Evolutionary conservation across 2,797 vertebrate species (phyloP).

Genomic region (Hydrolagus colliei): DNA sequence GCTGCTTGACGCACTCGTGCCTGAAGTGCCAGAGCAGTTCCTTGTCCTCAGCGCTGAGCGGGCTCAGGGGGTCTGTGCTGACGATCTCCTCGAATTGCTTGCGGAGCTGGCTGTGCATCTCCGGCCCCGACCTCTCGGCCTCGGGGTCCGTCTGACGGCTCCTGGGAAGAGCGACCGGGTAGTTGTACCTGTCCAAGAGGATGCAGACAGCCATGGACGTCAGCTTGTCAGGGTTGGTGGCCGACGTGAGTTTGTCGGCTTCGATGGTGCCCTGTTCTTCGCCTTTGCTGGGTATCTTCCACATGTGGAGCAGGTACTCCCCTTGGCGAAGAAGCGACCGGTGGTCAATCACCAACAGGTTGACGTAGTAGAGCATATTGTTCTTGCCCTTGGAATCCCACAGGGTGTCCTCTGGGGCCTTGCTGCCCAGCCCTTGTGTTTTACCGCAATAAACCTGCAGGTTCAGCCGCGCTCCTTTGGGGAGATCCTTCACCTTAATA

Average conservation of each 20-base stretch:
- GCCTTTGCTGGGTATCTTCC: slow-evolving; percentile 88
- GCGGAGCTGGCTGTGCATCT: slow-evolving; percentile 94
- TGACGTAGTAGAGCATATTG: slow-evolving; percentile 91
- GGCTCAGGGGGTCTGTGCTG: slow-evolving; percentile 83
- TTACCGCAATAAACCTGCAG: slow-evolving; percentile 89
- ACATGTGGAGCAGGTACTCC: slow-evolving; percentile 95
- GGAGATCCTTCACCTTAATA: slow-evolving; percentile 89
- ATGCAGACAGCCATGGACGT: slow-evolving; percentile 88
- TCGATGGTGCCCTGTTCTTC: slow-evolving; percentile 92
- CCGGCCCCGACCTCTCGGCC: slow-evolving; percentile 70
- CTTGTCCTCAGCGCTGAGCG: slow-evolving; percentile 89
- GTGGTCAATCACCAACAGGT: slow-evolving; percentile 88
- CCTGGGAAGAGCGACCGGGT: slow-evolving; percentile 89
- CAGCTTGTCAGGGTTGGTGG: slow-evolving; percentile 91
- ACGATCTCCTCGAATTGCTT: slow-evolving; percentile 90
- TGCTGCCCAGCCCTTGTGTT: slow-evolving; percentile 59
- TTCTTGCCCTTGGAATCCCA: slow-evolving; percentile 73
- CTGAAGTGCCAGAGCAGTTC: slow-evolving; percentile 95
- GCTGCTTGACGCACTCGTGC: slow-evolving; percentile 83
- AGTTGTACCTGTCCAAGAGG: slow-evolving; percentile 86
- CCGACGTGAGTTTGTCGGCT: slow-evolving; percentile 93
- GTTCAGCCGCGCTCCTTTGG: slow-evolving; percentile 86
- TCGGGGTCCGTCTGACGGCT: slow-evolving; percentile 62
- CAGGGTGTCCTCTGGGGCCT: slow-evolving; percentile 54
- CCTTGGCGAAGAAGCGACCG: slow-evolving; percentile 86